Evolutionary conservation across 92 coral and sea anemone species (phyloP).

Genomic region (Palythoa heliodiscus): DNA sequence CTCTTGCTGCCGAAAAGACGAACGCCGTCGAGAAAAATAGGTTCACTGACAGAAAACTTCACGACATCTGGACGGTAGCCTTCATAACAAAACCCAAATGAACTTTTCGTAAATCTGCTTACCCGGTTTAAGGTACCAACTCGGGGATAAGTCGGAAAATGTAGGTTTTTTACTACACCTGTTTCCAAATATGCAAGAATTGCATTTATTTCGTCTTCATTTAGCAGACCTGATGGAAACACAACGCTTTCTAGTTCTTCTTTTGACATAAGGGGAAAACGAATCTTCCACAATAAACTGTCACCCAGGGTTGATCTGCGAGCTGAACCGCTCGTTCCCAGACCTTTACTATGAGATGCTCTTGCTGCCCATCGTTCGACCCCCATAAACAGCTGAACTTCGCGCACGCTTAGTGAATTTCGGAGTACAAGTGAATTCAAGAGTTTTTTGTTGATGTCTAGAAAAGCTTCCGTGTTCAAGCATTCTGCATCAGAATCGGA

Average conservation of each 20-base stretch:
- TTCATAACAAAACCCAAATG: slow-evolving; percentile 70
- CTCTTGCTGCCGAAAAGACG: slow-evolving; percentile 77
- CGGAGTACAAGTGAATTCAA: slow-evolving; percentile 58
- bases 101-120: slow-evolving; percentile 41
- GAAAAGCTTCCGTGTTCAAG: slow-evolving; percentile 59
- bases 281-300: slow-evolving; percentile 51
- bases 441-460: slow-evolving; percentile 49
- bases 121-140: slow-evolving; percentile 55
- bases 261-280: slow-evolving; percentile 82
- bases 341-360: slow-evolving; percentile 16
- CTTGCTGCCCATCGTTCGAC: slow-evolving; percentile 64
- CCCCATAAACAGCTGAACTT: slow-evolving; percentile 69
- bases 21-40: slow-evolving; percentile 66
- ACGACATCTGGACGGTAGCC: slow-evolving; percentile 78
- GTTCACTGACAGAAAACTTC: slow-evolving; percentile 65
- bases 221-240: slow-evolving; percentile 60
- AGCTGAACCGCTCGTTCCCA: slow-evolving; percentile 19
- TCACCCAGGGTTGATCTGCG: slow-evolving; percentile 44
- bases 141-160: slow-evolving; percentile 60
- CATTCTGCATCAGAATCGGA: slow-evolving; percentile 58
- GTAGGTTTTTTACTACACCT: slow-evolving; percentile 35
- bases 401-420: slow-evolving; percentile 69
- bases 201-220: slow-evolving; percentile 62
- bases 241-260: slow-evolving; percentile 65
- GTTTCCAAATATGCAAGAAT: slow-evolving; percentile 56